phyloP scores from a whole-genome alignment of 2,113 vertebrate species.

The Phrynocephalus versicolor region DNA sequence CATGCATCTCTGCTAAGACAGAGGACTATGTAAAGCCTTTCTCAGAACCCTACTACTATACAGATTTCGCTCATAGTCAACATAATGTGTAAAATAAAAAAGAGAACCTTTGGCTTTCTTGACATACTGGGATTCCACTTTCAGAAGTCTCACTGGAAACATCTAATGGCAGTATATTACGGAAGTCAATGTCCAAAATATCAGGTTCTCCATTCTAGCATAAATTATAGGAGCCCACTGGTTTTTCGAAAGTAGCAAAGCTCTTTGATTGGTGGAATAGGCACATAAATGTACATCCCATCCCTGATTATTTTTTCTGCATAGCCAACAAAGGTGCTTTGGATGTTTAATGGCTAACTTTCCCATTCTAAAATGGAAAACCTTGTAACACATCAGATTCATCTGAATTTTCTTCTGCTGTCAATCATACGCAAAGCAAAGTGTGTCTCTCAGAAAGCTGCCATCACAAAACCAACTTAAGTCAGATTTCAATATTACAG shows the following conservation, averaged over 20 bases:
- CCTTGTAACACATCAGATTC: not conserved
- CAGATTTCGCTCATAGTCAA: not conserved
- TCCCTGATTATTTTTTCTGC: not conserved
- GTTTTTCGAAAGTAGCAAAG: not conserved
- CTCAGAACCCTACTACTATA: not conserved
- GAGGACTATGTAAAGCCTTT: not conserved
- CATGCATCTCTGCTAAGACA: not conserved
- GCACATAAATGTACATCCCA: not conserved
- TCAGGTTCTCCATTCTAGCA: too few relatives aligned
- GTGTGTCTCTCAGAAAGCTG: not conserved
- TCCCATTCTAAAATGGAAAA: not conserved
- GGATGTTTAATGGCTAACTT: not conserved
- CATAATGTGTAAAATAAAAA: not conserved
- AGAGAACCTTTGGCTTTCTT: too few relatives aligned
- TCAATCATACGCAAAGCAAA: not conserved
- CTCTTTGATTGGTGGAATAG: not conserved
- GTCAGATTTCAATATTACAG: not conserved
- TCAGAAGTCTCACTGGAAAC: too few relatives aligned
- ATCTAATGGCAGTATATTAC: too few relatives aligned
- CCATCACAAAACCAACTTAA: too few relatives aligned
- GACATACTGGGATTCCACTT: too few relatives aligned
- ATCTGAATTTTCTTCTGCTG: not conserved
- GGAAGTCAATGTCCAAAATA: too few relatives aligned
- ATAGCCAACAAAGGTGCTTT: not conserved
- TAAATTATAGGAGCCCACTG: not conserved